Evolutionary conservation across 1,140 invertebrate species (phyloP), one percentile per base, ranked within the genome.

Genomic region (Ceratina japonica): DNA sequence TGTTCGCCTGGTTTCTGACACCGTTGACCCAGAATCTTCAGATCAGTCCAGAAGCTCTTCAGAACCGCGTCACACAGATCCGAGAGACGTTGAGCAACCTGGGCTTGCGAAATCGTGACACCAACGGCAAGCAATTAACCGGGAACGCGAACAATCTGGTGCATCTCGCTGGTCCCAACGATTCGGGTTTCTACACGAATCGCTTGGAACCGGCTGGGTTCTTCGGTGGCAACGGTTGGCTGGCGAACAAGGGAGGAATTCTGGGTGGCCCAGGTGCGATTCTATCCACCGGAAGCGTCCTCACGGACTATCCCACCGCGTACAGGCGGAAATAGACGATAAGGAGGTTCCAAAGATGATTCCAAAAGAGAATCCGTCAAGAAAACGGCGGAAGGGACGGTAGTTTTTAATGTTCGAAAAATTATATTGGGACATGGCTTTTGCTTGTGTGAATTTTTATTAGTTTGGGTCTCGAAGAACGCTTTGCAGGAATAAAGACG

Each of bases 201-300:
- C 78, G 88, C 13, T 37, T 87, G 4, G 88, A 91, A n/a, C 85
- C 87, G 0, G 87, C 82, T n/a, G 90, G 90, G 10, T 85, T 91
- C 70, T 79, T 91, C 22, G 86, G 84, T 16, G 91, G 91, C 8
- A 91, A 91, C 51, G 90, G 90, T 18, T 91, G 90, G 90, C 86
- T 91, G 27, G 84, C 90, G 3, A 91, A 91, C 56, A 91, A 91
- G 59, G 91, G 90, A 1, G 90, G 90, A 13, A 84, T 91, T 70
- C 79, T 91, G 0, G 90, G 90, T 8, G 90, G 88, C 10, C 90
- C 91, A 16, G 91, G 90, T 2, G 89, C 89, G 0, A 86, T 91
- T 83, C 54, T 90, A 0, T 91, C 91, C 0, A 91, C 91, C 0
- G 90, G 91, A 3, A 89, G 88, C 70, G 56, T 91, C 0, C 79